Conservation (phyloP, 2,113 vertebrate species). For the Grammomys dolichurus region DNA sequence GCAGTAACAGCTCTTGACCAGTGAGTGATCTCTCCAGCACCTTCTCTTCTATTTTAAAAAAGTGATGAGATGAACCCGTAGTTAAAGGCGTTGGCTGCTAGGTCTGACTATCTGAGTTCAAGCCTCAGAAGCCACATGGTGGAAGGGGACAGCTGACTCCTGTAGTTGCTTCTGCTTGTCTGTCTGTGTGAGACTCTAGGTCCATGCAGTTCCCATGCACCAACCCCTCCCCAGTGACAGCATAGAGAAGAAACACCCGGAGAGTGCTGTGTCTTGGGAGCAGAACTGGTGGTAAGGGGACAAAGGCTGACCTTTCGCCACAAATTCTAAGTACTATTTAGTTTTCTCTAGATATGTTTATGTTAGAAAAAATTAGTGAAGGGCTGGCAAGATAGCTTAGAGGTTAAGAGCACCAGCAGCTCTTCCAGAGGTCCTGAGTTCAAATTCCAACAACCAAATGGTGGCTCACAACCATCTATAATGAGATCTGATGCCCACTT, state of each 20-base stretch:
- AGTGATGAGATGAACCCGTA: too few species aligned
- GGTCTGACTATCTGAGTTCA: background rate
- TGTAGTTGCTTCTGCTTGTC: too few species aligned
- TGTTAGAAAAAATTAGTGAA: background rate
- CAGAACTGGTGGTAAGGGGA: background rate
- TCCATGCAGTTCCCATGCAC: background rate
- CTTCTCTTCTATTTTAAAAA: background rate
- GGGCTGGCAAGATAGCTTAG: too few species aligned
- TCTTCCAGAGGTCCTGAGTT: too few species aligned
- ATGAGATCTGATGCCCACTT: too few species aligned
- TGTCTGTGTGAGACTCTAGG: background rate
- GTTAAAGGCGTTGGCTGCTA: background rate
- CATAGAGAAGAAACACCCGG: background rate
- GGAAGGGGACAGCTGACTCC: background rate
- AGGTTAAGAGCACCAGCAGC: too few species aligned
- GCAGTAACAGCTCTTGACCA: background rate
- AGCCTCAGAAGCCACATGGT: background rate
- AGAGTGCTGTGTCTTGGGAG: background rate
- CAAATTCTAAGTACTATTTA: background rate
- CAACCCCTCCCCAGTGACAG: background rate
- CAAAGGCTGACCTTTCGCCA: background rate
- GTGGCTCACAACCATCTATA: too few species aligned
- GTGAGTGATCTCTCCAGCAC: background rate
- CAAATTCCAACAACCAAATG: too few species aligned
- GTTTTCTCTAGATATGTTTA: slow-evolving; percentile 1